These are phyloP conservation scores for Sebastes umbrosus DNA, from an alignment of 2,797 vertebrate genomes.

Conservation along the genomic window DNA sequence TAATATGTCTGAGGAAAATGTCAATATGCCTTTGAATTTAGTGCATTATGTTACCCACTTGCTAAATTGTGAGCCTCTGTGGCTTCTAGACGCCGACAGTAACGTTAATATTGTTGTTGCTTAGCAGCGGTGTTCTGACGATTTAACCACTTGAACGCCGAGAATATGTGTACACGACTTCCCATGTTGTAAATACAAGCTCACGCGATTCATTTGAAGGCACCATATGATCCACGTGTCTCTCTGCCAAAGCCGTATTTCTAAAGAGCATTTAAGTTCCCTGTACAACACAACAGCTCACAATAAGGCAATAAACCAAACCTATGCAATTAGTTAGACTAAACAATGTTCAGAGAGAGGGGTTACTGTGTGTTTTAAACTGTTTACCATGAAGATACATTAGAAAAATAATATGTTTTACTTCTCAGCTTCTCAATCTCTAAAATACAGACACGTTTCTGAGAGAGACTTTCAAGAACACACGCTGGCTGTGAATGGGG, in stretches of 20 bases:
- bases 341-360: conserved; percentile 55
- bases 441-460: conserved; percentile 53
- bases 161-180: too few relatives aligned
- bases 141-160: too few relatives aligned
- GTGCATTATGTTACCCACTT: too few relatives aligned
- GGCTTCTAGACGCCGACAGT: too few relatives aligned
- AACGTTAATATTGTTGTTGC: too few relatives aligned
- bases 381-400: conserved; percentile 58
- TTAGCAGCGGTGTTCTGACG: too few relatives aligned
- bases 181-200: rapidly evolving
- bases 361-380: conserved; percentile 44
- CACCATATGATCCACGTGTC: not conserved
- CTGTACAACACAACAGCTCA: conserved; percentile 45
- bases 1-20: too few relatives aligned
- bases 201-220: too few relatives aligned
- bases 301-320: conserved; percentile 72
- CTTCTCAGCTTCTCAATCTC: conserved; percentile 44
- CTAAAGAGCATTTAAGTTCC: conserved; percentile 33
- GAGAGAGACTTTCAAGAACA: conserved; percentile 37
- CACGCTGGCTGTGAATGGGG: conserved; percentile 23
- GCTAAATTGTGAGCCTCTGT: too few relatives aligned
- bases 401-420: conserved; percentile 71
- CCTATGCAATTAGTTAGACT: conserved; percentile 55
- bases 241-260: conserved; percentile 15
- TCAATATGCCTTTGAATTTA: too few relatives aligned